A percentile compares a stretch with the other conserved stretches of the same genome.
Evolutionary conservation across 64 coral and sea anemone genomes (phyloP).

Genomic region (Astreopora myriophthalma): DNA sequence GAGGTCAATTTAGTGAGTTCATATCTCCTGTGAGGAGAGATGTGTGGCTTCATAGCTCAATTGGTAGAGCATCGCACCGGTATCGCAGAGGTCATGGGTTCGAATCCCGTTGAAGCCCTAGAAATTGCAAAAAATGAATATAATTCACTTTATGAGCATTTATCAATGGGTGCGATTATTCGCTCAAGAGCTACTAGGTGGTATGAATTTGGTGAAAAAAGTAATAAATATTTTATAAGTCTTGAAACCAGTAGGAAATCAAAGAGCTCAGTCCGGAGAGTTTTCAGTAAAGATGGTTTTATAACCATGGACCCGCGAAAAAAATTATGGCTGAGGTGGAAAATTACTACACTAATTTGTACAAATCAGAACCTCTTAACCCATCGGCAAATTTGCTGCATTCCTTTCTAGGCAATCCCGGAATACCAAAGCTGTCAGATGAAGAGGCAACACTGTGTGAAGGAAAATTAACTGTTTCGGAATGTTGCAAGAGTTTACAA

Average conservation of each 20-base stretch:
- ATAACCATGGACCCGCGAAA: neutral
- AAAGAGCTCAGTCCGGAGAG: neutral
- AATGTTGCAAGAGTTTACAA: neutral
- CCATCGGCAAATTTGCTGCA: neutral
- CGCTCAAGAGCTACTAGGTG: neutral
- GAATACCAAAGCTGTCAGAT: neutral
- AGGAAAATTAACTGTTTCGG: neutral
- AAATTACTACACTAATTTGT: neutral
- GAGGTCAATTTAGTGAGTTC: too few relatives aligned
- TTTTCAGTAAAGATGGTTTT: neutral
- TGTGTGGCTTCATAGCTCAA: too few relatives aligned
- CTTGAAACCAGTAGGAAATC: neutral
- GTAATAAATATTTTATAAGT: conserved; percentile 8
- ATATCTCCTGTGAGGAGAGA: too few relatives aligned
- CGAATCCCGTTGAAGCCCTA: too few relatives aligned
- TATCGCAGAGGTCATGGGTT: too few relatives aligned
- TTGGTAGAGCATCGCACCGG: too few relatives aligned
- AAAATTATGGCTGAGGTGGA: neutral
- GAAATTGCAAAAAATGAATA: conserved; percentile 5
- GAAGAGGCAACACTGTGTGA: neutral
- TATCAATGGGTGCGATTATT: conserved; percentile 1
- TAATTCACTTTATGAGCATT: neutral
- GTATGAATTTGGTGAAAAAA: too few relatives aligned
- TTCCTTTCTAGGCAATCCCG: neutral
- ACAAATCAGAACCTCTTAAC: neutral